These are phyloP conservation scores for Cheilosia grossa DNA, from an alignment of 2,888 invertebrate genomes.

Conservation along the genomic window DNA sequence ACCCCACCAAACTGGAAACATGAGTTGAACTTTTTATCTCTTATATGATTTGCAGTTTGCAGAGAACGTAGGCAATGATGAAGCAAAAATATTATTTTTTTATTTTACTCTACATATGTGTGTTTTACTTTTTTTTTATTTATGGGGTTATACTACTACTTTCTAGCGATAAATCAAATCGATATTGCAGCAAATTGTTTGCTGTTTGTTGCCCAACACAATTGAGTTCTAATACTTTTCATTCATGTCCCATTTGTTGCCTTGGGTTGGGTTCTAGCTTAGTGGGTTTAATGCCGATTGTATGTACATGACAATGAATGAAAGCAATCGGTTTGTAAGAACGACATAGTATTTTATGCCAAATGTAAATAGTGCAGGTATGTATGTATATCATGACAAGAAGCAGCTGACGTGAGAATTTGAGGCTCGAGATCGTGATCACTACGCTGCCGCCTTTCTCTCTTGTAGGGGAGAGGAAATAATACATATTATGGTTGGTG, in stretches of 20 bases:
- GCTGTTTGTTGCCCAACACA: background rate
- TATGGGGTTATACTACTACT: background rate
- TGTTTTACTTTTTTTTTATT: constrained; percentile 2
- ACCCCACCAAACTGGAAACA: constrained; percentile 56
- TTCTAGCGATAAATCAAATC: constrained; percentile 6
- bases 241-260: no score
- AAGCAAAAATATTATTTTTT: constrained; percentile 50
- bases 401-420: no score
- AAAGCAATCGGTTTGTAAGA: constrained; percentile 11
- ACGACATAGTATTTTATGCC: background rate
- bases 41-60: constrained; percentile 32
- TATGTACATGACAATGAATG: constrained; percentile 3
- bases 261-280: background rate
- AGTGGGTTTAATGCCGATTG: background rate
- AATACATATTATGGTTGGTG: no score
- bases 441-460: no score
- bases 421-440: no score
- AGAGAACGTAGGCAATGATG: constrained; percentile 64
- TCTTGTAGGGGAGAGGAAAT: no score
- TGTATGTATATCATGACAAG: no score
- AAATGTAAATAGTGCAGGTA: no score
- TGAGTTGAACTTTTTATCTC: constrained; percentile 55
- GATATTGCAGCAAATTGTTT: background rate
- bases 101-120: constrained; percentile 2
- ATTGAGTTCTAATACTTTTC: background rate